phyloP scores from a whole-genome alignment of 2,113 vertebrate species.

The Sapayoa aenigma region DNA sequence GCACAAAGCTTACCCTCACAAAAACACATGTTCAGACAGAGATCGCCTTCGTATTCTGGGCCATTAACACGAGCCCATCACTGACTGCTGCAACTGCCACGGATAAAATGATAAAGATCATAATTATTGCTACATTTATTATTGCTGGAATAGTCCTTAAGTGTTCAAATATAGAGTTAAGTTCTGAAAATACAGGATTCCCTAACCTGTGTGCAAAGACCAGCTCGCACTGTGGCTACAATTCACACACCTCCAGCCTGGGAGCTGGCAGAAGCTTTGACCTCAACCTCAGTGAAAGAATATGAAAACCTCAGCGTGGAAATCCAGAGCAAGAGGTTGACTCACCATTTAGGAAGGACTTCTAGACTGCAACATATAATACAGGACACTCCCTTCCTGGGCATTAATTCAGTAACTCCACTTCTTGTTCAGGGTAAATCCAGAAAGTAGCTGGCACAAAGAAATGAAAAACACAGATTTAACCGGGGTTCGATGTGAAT shows the following conservation, averaged over 20 bases:
- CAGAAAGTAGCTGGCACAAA: slow-evolving; percentile 23
- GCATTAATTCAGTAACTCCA: background rate
- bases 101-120: background rate
- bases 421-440: background rate
- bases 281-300: background rate
- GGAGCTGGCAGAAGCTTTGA: background rate
- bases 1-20: background rate
- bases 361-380: background rate
- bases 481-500: background rate
- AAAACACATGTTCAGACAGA: background rate
- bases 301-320: background rate
- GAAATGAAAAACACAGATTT: background rate
- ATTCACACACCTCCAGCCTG: background rate
- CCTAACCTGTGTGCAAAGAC: background rate
- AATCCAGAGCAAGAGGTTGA: background rate
- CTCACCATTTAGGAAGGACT: background rate
- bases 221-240: background rate
- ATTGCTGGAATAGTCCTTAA: background rate
- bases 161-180: background rate
- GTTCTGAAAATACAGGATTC: background rate
- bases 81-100: background rate
- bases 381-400: background rate
- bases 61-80: background rate
- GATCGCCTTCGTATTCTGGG: background rate
- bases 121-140: background rate